Base-by-base conservation (phyloP, 2,113 vertebrate species). In the Prunella himalayana region DNA sequence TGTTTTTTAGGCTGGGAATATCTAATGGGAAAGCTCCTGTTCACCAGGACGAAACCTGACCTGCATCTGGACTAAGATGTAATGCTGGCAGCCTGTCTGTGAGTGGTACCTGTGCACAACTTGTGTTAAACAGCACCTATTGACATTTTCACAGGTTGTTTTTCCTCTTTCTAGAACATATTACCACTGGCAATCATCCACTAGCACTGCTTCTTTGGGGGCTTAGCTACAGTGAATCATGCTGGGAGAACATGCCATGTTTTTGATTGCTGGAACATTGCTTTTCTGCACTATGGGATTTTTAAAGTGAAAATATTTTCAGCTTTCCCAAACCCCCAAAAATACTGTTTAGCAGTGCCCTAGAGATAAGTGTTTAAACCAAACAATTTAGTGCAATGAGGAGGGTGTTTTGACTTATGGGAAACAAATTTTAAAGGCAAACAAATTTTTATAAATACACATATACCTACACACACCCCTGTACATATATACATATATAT, bases 231-330 rank as follows among this genome's bases (percentile, higher is more conserved):
- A 69, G 61, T 61, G 86, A 84, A 79, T 79, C 73, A 85, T 14
- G 8, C 73, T 72, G 6, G 7, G 84, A 89, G 78, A 89, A 81
- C 2, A 9, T 66, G 53, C 28, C 21, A 2, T 69, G 35, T 15
- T 76, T 73, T 82, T 76, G 23, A 69, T 57, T 84, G 70, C 53
- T 33, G 57, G 85, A 72, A 68, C 15, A 23, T 10, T 84, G 77
- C 28, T 82, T 79, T 86, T 41, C 54, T 80, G 21, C 35, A 72
- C 49, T 31, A 61, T 17, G 57, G 31, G 61, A 71, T 87, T 92
- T 96, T 57, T 39, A 68, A 84, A 88, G 44, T 51, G 25, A 35
- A 91, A 86, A 71, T 78, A 92, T 54, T 94, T 93, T 57, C 86
- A 84, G 44, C 27, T 71, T 66, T 86, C 28, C 59, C 81, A 90